Evolutionary conservation across 92 coral and sea anemone genomes (phyloP).

Genomic region (Pocillopora meandrina): DNA sequence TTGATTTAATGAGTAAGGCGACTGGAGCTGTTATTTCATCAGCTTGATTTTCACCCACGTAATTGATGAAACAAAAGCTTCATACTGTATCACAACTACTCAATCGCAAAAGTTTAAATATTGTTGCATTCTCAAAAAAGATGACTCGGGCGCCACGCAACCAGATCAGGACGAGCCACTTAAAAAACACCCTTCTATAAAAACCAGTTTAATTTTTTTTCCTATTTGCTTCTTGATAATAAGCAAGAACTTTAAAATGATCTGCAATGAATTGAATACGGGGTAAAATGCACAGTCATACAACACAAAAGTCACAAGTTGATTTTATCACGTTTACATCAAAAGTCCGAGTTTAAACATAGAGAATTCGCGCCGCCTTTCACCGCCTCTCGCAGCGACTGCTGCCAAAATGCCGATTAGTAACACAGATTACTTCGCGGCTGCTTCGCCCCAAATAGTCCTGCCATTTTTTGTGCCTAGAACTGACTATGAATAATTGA

Average conservation of each 20-base stretch:
- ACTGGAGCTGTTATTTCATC: constrained; percentile 19
- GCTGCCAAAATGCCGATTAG: not conserved
- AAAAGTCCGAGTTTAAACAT: not conserved
- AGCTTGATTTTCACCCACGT: constrained; percentile 45
- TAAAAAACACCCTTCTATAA: constrained; percentile 5
- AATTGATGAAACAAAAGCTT: constrained; percentile 46
- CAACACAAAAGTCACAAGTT: not conserved
- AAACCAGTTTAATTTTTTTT: not conserved
- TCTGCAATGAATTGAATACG: not conserved
- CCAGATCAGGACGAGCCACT: not conserved
- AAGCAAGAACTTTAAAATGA: not conserved
- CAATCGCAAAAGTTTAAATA: constrained; percentile 46
- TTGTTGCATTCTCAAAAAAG: constrained; percentile 44
- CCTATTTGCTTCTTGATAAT: not conserved
- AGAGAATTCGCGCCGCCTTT: not conserved
- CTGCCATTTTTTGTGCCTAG: constrained; percentile 9
- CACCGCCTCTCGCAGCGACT: constrained; percentile 4
- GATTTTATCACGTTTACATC: not conserved
- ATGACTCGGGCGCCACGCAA: constrained; percentile 52
- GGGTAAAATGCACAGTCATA: constrained; percentile 16
- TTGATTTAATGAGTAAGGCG: not conserved
- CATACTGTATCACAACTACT: constrained; percentile 42
- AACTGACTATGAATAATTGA: constrained; percentile 19
- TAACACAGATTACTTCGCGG: not conserved
- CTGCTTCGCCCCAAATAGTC: not conserved